phyloP scores from a whole-genome alignment of 1,140 invertebrate genomes.

The Cepaea nemoralis region DNA sequence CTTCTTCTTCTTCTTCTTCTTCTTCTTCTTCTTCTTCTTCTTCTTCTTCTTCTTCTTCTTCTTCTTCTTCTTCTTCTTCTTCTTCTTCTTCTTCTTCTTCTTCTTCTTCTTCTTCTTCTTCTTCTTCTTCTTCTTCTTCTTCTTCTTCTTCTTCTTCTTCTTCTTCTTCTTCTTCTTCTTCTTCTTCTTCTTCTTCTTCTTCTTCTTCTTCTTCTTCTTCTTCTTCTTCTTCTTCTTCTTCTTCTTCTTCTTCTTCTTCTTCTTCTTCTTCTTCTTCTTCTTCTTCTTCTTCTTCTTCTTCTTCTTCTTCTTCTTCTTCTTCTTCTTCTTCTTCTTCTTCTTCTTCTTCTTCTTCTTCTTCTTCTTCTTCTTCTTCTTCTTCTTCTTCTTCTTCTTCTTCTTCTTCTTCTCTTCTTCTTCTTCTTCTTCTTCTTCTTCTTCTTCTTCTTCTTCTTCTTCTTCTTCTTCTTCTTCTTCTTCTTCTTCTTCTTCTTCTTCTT shows the following conservation, averaged over 20 bases:
- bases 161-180: too few relatives aligned
- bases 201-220: not conserved
- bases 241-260: conserved; percentile 7
- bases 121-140: too few relatives aligned
- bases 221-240: conserved; percentile 13
- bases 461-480: not conserved
- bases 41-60: too few relatives aligned
- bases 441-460: not conserved
- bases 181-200: too few relatives aligned
- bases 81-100: too few relatives aligned
- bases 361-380: not conserved
- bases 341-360: not conserved
- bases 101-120: too few relatives aligned
- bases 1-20: too few relatives aligned
- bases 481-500: too few relatives aligned
- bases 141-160: too few relatives aligned
- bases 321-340: not conserved
- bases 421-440: conserved; percentile 1
- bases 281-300: conserved; percentile 1
- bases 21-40: too few relatives aligned
- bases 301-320: not conserved
- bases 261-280: conserved; percentile 5
- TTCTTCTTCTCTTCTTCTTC: conserved; percentile 18
- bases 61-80: too few relatives aligned
- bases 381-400: not conserved